Evolutionary conservation across 2,888 invertebrate species (phyloP).

Genomic region (Leptarthrus brevirostris): DNA sequence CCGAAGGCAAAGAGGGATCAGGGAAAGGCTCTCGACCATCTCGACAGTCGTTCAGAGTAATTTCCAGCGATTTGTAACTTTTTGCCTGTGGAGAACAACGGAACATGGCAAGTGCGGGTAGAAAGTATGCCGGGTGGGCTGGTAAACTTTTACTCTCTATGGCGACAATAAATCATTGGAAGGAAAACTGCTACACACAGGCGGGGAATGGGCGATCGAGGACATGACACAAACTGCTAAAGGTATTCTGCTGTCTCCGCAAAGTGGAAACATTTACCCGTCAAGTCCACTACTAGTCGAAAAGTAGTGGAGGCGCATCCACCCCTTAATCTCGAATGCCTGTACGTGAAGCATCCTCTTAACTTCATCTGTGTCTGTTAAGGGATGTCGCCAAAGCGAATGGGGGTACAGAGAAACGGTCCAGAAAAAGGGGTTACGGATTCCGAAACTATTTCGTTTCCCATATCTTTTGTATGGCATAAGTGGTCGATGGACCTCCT

Average conservation of each 20-base stretch:
- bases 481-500: constrained; percentile 47
- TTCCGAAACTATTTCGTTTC: constrained; percentile 51
- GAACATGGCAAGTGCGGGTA: constrained; percentile 1
- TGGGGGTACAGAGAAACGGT: constrained; percentile 28
- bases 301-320: constrained; percentile 34
- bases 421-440: constrained; percentile 47
- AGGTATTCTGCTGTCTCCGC: constrained; percentile 54
- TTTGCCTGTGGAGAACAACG: constrained; percentile 38
- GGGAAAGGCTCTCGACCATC: constrained; percentile 49
- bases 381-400: constrained; percentile 42
- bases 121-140: constrained; percentile 11
- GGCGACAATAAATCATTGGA: constrained; percentile 54
- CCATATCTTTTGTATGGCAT: constrained; percentile 42
- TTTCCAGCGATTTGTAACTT: constrained; percentile 54
- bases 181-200: constrained; percentile 47
- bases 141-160: constrained; percentile 54
- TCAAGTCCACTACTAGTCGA: constrained; percentile 48
- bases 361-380: constrained; percentile 46
- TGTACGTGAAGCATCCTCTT: constrained; percentile 42
- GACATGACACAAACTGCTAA: constrained; percentile 51
- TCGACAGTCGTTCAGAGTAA: constrained; percentile 52
- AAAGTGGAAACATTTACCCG: constrained; percentile 54
- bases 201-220: constrained; percentile 10
- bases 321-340: constrained; percentile 49
- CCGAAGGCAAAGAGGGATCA: not conserved